Evolutionary conservation across 2,888 invertebrate genomes (phyloP), one percentile per base, ranked within the genome.

Genomic region (Atrina japonica): DNA sequence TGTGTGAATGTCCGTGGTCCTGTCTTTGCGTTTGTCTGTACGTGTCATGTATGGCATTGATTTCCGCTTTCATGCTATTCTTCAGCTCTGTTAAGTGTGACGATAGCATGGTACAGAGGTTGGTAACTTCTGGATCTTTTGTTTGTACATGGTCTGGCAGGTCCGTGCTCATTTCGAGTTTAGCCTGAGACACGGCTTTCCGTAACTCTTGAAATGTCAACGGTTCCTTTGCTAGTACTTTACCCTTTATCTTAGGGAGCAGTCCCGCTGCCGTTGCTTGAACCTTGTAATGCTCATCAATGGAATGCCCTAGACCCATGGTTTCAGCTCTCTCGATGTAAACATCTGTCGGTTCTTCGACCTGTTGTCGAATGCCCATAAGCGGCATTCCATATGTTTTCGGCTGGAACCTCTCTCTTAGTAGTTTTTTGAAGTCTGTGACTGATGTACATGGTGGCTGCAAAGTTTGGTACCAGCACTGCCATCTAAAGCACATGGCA

Each of bases 261-360:
- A 27, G 18, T 23, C n/a, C 50, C 50, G n/a, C n/a, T n/a, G n/a
- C n/a, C n/a, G n/a, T n/a, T n/a, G n/a, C n/a, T n/a, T n/a, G n/a
- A n/a, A n/a, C n/a, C n/a, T 50, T 50, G 18, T 50, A 50, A 5
- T 50, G 21, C 21, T 50, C 50, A 3, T 16, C 50, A 50, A 50
- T 50, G 18, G 16, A 14, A 18, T 50, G 50, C 7, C 16, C 21
- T 18, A 50, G 16, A 7, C 50, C n/a, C n/a, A n/a, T n/a, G n/a
- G n/a, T n/a, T n/a, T n/a, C n/a, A n/a, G n/a, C n/a, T n/a, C n/a
- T n/a, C n/a, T n/a, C n/a, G n/a, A 50, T 16, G 50, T 50, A 50
- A 14, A 14, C 11, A 0, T 50, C 1, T 6, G 21, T 18, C 0
- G 50, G 21, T 50, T 50, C 25, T 14, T 18, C 21, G 3, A 18